Conservation (phyloP, 2,888 invertebrate genomes). For the Apomyelois bistriatella region DNA sequence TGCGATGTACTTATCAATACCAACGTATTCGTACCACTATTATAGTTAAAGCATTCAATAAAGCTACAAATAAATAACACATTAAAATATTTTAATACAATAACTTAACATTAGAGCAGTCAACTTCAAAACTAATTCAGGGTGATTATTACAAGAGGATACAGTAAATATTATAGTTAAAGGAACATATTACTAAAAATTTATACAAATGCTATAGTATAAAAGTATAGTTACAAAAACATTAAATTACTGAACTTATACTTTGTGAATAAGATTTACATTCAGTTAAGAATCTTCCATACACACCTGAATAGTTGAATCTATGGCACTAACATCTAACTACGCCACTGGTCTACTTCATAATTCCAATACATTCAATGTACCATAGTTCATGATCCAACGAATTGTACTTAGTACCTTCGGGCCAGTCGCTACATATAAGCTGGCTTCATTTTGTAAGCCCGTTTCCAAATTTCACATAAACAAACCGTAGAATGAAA, state of each 20-base stretch:
- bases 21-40: conserved; percentile 51
- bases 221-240: neutral
- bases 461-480: conserved; percentile 97
- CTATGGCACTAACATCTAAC: conserved; percentile 69
- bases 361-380: conserved; percentile 42
- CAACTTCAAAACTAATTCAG: conserved; percentile 65
- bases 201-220: neutral
- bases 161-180: conserved; percentile 29
- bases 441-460: conserved; percentile 94
- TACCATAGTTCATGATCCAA: conserved; percentile 46
- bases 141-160: conserved; percentile 29
- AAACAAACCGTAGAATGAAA: conserved; percentile 97
- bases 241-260: conserved; percentile 1
- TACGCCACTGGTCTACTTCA: conserved; percentile 39
- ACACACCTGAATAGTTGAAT: conserved; percentile 35
- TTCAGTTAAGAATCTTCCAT: too few relatives aligned
- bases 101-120: conserved; percentile 76
- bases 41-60: conserved; percentile 68
- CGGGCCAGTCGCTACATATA: conserved; percentile 84
- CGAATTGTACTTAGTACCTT: conserved; percentile 50
- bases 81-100: conserved; percentile 78
- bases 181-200: conserved; percentile 1
- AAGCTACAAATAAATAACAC: conserved; percentile 80
- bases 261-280: too few relatives aligned
- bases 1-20: conserved; percentile 43